These are phyloP conservation scores for Synanceia verrucosa DNA, from an alignment of 2,797 vertebrate genomes.

Conservation along the genomic window DNA sequence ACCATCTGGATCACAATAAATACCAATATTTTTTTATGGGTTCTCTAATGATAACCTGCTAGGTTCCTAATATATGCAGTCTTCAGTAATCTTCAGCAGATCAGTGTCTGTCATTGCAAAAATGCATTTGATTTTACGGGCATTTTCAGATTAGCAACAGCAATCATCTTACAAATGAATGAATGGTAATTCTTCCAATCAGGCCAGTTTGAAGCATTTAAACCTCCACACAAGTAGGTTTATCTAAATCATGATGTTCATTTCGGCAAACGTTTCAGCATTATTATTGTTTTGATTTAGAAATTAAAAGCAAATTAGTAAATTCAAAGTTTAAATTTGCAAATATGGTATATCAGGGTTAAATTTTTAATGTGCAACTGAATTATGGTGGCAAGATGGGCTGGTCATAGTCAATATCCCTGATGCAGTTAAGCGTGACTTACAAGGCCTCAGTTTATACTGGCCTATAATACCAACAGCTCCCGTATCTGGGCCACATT, in stretches of 20 bases:
- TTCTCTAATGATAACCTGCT: slow-evolving; percentile 37
- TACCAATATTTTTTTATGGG: slow-evolving; percentile 28
- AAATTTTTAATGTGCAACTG: not conserved
- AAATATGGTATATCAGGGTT: not conserved
- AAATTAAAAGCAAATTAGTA: slow-evolving; percentile 1
- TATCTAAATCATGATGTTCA: not conserved
- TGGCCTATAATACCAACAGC: slow-evolving; percentile 44
- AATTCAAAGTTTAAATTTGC: not conserved
- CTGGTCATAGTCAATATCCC: slow-evolving; percentile 43
- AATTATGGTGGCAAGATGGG: slow-evolving; percentile 18
- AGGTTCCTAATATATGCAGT: slow-evolving; percentile 35
- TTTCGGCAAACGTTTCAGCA: not conserved
- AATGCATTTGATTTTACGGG: not conserved
- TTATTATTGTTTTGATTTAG: not conserved
- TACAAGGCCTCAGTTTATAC: slow-evolving; percentile 49
- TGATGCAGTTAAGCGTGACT: slow-evolving; percentile 65
- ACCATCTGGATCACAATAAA: slow-evolving; percentile 43
- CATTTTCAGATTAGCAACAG: not conserved
- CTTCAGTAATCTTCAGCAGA: slow-evolving; percentile 31
- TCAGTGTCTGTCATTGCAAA: slow-evolving; percentile 27
- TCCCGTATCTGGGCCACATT: slow-evolving; percentile 56
- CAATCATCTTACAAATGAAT: not conserved
- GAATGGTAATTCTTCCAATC: not conserved
- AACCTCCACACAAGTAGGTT: not conserved
- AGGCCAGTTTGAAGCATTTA: not conserved